A percentile compares a stretch with the other conserved stretches of the same genome.
phyloP scores from a whole-genome alignment of 37 sponge, comb jelly and placozoan genomes.

The Chondrilla cf. caribensis region DNA sequence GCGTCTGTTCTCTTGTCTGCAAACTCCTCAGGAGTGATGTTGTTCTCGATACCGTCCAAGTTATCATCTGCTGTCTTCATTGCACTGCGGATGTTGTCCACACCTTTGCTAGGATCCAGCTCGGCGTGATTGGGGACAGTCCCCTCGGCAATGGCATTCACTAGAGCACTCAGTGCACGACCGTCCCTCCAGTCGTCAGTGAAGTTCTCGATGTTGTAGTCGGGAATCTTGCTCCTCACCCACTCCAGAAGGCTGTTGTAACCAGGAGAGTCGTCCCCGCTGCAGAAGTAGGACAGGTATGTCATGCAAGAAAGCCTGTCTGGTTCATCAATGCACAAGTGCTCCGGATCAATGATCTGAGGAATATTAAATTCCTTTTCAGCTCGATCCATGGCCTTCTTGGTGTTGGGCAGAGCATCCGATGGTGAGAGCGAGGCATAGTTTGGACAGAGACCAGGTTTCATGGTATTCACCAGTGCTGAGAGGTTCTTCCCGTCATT shows the following conservation, averaged over 20 bases:
- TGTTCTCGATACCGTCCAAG: conserved; percentile 41
- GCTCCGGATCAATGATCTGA: conserved; percentile 9
- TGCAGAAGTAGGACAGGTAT: conserved; percentile 82
- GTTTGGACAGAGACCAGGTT: conserved; percentile 82
- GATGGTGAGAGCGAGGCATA: conserved; percentile 51
- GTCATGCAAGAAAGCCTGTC: conserved; percentile 87
- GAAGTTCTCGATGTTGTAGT: conserved; percentile 62
- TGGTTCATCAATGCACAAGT: conserved; percentile 52
- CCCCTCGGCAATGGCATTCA: conserved; percentile 67
- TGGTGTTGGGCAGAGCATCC: conserved; percentile 51
- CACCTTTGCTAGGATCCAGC: conserved; percentile 36
- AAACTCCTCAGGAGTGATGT: conserved; percentile 64
- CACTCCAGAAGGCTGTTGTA: conserved; percentile 62
- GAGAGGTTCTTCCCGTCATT: conserved; percentile 66
- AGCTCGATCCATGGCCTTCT: conserved; percentile 73
- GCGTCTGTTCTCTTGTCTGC: conserved; percentile 45
- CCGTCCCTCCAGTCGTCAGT: conserved; percentile 81
- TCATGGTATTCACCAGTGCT: conserved; percentile 64
- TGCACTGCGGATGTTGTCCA: conserved; percentile 60
- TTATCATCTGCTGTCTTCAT: conserved; percentile 67
- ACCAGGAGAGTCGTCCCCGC: conserved; percentile 55
- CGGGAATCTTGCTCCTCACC: conserved; percentile 68
- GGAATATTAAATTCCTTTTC: conserved; percentile 55
- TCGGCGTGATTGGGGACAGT: conserved; percentile 46
- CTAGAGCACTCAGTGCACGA: conserved; percentile 64